A percentile compares a stretch with the other conserved stretches of the same genome.
These are phyloP conservation scores for Sturnira hondurensis DNA, from an alignment of 2,113 vertebrate species.

Conservation along the genomic window DNA sequence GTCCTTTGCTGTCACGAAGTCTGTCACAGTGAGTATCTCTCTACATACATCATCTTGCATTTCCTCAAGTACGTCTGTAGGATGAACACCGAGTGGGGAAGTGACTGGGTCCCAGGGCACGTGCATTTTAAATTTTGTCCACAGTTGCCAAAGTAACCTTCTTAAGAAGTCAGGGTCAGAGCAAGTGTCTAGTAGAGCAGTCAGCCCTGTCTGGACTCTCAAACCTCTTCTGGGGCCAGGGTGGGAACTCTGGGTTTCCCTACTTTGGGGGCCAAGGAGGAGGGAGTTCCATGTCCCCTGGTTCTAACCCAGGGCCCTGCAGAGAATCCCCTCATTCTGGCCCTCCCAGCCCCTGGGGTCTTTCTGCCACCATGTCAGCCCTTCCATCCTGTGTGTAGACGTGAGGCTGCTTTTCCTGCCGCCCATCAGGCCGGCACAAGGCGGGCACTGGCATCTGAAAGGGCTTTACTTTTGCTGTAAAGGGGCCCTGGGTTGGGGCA, in stretches of 20 bases:
- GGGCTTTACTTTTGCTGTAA: background rate
- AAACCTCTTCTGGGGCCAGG: too few relatives aligned
- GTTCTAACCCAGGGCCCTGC: too few relatives aligned
- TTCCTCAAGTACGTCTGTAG: background rate
- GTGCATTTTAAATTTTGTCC: background rate
- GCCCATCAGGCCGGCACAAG: background rate
- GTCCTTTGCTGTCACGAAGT: background rate
- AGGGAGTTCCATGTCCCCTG: rapidly evolving
- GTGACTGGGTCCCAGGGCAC: background rate
- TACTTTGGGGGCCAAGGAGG: background rate
- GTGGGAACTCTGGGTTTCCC: background rate
- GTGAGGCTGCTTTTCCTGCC: background rate
- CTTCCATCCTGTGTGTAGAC: background rate
- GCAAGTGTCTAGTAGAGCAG: background rate
- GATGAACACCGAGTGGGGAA: background rate
- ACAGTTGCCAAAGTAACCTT: background rate
- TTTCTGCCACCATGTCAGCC: background rate
- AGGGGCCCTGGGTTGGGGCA: too few relatives aligned
- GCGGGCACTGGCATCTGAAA: background rate
- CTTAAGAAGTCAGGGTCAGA: background rate
- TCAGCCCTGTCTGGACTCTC: background rate
- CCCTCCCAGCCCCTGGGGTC: background rate
- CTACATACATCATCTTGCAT: background rate
- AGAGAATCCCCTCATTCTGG: too few relatives aligned
- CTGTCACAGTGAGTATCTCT: background rate